Conservation (phyloP, 2,797 vertebrate species). For the Phaenicophaeus curvirostris region DNA sequence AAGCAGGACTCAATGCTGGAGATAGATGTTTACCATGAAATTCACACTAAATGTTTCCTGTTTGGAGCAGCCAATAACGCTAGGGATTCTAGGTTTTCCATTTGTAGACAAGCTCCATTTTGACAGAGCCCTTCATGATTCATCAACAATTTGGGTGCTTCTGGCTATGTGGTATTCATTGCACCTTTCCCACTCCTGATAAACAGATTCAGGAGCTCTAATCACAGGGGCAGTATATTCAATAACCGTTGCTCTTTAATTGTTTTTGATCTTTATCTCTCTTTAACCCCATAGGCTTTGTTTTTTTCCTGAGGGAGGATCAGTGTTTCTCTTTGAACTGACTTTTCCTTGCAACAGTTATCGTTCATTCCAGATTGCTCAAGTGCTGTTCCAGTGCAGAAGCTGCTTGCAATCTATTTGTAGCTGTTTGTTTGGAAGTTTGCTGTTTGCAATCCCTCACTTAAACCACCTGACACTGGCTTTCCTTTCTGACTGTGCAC, state of each 20-base stretch:
- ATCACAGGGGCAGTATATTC: conserved; percentile 9
- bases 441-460: background rate
- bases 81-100: background rate
- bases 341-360: conserved; percentile 47
- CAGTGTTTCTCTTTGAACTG: conserved; percentile 42
- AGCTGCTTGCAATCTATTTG: background rate
- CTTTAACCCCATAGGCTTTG: background rate
- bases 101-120: background rate
- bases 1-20: conserved; percentile 39
- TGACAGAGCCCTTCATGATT: background rate
- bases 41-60: conserved; percentile 37
- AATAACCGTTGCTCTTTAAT: conserved; percentile 42
- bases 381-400: conserved; percentile 5
- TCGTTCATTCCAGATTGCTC: background rate
- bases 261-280: conserved; percentile 53
- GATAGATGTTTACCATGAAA: conserved; percentile 51
- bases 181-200: background rate
- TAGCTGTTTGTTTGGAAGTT: background rate
- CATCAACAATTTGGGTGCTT: conserved; percentile 13
- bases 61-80: background rate
- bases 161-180: conserved; percentile 9
- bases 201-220: conserved; percentile 28
- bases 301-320: conserved; percentile 7
- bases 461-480: background rate
- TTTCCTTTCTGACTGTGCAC: background rate